A percentile compares a stretch with the other conserved stretches of the same genome.
These are phyloP conservation scores for Elaphurus davidianus DNA, from an alignment of 2,113 vertebrate genomes.

Conservation along the genomic window DNA sequence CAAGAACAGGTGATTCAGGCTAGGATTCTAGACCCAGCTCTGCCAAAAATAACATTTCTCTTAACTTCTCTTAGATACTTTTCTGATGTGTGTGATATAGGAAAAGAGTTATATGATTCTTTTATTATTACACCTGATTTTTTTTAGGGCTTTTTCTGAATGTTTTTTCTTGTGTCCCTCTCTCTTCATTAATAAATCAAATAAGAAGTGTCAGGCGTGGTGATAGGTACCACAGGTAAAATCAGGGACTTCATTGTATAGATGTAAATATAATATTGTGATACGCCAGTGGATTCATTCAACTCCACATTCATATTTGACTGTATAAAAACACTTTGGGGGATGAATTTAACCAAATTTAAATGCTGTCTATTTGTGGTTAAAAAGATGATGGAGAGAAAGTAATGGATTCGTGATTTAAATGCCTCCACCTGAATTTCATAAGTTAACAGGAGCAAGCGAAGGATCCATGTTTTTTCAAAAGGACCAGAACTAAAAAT, in stretches of 20 bases:
- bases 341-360: not conserved
- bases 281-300: not conserved
- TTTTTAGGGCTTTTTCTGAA: not conserved
- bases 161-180: not conserved
- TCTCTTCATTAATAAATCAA: not conserved
- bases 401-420: not conserved
- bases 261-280: not conserved
- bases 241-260: not conserved
- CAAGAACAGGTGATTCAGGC: not conserved
- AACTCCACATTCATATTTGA: conserved; percentile 8
- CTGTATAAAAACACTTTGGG: not conserved
- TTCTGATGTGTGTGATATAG: not conserved
- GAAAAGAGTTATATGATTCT: not conserved
- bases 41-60: not conserved
- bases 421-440: not conserved
- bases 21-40: not conserved
- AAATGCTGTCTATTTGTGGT: not conserved
- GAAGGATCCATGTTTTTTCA: not conserved
- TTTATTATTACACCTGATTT: not conserved
- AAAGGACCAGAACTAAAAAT: not conserved
- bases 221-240: not conserved
- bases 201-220: not conserved
- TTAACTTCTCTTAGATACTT: not conserved
- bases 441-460: not conserved
- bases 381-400: not conserved